Conservation (phyloP, 1,140 invertebrate genomes). For the Drosophila persimilis region DNA sequence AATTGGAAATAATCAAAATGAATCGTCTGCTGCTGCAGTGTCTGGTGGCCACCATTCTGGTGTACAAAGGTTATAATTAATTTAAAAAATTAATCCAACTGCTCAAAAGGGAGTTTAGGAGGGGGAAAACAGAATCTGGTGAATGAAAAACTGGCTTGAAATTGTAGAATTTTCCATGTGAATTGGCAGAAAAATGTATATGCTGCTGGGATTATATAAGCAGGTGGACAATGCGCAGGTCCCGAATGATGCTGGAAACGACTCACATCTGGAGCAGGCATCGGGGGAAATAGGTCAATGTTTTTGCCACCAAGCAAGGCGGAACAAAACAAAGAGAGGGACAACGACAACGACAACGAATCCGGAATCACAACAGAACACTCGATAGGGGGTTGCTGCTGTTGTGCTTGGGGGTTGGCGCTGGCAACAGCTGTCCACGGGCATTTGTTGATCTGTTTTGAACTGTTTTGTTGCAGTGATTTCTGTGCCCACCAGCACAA, state of each 20-base stretch:
- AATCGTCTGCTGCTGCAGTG: conserved; percentile 74
- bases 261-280: conserved; percentile 39
- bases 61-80: conserved; percentile 67
- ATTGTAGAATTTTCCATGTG: conserved; percentile 1
- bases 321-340: conserved; percentile 39
- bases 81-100: not conserved
- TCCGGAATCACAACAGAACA: conserved; percentile 68
- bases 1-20: conserved; percentile 49
- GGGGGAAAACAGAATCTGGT: not conserved
- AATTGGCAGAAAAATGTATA: conserved; percentile 72
- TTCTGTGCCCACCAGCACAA: conserved; percentile 67
- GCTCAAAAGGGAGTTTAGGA: not conserved
- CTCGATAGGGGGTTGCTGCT: conserved; percentile 15
- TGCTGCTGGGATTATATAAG: conserved; percentile 73
- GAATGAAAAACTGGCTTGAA: conserved; percentile 13
- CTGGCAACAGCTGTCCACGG: conserved; percentile 32
- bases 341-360: conserved; percentile 20
- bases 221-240: conserved; percentile 60
- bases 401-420: conserved; percentile 1
- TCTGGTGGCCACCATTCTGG: conserved; percentile 66
- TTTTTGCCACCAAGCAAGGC: conserved; percentile 58
- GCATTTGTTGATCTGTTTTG: conserved; percentile 5
- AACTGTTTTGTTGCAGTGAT: conserved; percentile 45
- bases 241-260: conserved; percentile 40
- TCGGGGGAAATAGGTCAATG: conserved; percentile 74